Percentiles rank a stretch among this genome's conserved stretches.
These are phyloP conservation scores for Saccostrea cuccullata DNA, from an alignment of 1,140 invertebrate species.

Conservation along the genomic window DNA sequence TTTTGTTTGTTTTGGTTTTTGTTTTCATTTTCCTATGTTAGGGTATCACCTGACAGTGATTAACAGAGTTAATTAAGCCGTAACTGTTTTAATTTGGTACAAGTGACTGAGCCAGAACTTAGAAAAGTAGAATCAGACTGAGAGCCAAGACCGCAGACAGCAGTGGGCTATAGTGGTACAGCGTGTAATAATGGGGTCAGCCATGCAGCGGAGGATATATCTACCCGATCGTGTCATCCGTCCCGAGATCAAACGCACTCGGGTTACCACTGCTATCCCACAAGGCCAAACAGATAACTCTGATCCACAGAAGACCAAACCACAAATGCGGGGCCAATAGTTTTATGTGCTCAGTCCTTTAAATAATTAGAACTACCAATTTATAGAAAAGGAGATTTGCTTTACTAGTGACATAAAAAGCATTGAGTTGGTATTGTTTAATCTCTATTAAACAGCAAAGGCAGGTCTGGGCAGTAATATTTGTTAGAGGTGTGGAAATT, in stretches of 20 bases:
- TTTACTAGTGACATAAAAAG: neutral
- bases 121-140: neutral
- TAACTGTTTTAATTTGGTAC: neutral
- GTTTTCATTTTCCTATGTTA: neutral
- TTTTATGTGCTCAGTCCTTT: neutral
- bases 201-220: slow-evolving; percentile 9
- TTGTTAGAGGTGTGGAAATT: neutral
- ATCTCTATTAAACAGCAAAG: neutral
- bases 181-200: neutral
- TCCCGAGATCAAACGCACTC: slow-evolving; percentile 16
- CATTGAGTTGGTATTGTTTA: neutral
- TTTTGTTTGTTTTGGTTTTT: neutral
- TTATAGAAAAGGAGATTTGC: neutral
- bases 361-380: neutral
- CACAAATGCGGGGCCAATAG: neutral
- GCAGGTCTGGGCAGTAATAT: slow-evolving; percentile 2
- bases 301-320: neutral
- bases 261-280: slow-evolving; percentile 10
- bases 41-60: neutral
- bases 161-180: neutral
- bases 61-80: neutral
- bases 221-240: slow-evolving; percentile 22
- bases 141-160: neutral
- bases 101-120: neutral
- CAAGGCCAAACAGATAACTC: neutral